Evolutionary conservation across 92 coral and sea anemone species (phyloP).

Genomic region (Bergia puertoricense): DNA sequence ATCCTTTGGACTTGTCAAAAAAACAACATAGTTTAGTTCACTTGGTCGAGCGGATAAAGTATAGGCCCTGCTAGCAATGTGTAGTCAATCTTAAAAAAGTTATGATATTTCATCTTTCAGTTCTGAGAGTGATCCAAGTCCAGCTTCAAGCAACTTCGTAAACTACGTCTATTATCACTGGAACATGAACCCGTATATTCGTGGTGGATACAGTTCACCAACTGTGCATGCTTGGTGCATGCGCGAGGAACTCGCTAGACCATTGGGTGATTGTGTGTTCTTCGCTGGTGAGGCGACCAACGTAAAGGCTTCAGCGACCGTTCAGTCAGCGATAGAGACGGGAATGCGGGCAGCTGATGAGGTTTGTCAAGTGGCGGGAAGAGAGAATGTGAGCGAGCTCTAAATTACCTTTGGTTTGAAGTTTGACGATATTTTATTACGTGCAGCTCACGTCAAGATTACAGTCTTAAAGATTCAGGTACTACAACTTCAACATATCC

Average conservation of each 20-base stretch:
- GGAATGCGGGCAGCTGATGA: constrained; percentile 85
- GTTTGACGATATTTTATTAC: no score
- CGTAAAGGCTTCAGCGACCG: constrained; percentile 61
- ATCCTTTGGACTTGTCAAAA: no score
- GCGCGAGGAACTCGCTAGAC: constrained; percentile 78
- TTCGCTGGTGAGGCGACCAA: constrained; percentile 98
- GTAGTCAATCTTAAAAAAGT: no score
- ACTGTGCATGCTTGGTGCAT: constrained; percentile 77
- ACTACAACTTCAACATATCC: no score
- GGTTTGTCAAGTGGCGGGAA: constrained; percentile 56
- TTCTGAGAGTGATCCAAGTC: constrained; percentile 49
- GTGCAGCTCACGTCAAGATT: no score
- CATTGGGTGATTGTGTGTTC: constrained; percentile 71
- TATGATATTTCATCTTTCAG: constrained; percentile 33
- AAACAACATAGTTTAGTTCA: no score
- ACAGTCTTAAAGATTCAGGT: no score
- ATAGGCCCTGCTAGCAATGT: no score
- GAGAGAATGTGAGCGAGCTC: not conserved
- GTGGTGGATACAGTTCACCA: constrained; percentile 94
- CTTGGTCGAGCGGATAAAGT: no score
- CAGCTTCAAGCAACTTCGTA: constrained; percentile 70
- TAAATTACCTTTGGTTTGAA: not conserved
- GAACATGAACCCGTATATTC: constrained; percentile 89
- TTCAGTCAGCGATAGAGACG: constrained; percentile 90
- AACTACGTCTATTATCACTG: constrained; percentile 84